Evolutionary conservation across 92 coral and sea anemone genomes (phyloP).

Genomic region (Anthopleura xanthogrammica): DNA sequence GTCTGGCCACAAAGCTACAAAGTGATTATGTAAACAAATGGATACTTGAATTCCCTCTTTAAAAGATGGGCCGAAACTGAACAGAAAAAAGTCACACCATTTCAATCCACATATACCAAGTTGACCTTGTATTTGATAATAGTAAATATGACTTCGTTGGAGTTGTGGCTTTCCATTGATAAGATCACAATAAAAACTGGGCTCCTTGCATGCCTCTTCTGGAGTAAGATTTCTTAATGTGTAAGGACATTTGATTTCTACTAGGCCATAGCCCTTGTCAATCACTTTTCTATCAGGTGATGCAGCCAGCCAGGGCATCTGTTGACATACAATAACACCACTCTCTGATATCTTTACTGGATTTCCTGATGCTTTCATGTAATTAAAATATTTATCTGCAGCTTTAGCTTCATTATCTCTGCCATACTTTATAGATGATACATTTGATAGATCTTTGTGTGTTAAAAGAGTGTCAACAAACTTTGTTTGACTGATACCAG

Average conservation of each 20-base stretch:
- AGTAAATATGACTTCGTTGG: slow-evolving; percentile 36
- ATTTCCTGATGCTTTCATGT: slow-evolving; percentile 46
- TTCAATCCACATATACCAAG: slow-evolving; percentile 51
- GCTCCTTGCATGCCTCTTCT: slow-evolving; percentile 52
- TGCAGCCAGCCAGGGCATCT: slow-evolving; percentile 61
- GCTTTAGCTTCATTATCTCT: slow-evolving; percentile 51
- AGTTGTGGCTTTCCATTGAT: slow-evolving; percentile 52
- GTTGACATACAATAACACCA: slow-evolving; percentile 47
- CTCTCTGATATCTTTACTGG: slow-evolving; percentile 42
- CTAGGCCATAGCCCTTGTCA: slow-evolving; percentile 49
- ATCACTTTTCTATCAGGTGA: slow-evolving; percentile 62
- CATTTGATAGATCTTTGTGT: slow-evolving; percentile 49
- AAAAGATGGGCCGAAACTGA: too few relatives aligned
- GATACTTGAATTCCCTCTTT: too few relatives aligned
- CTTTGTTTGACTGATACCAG: slow-evolving; percentile 45
- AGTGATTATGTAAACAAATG: too few relatives aligned
- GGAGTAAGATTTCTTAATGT: slow-evolving; percentile 57
- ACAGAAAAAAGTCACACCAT: slow-evolving; percentile 71
- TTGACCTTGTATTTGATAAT: slow-evolving; percentile 60
- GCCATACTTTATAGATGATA: slow-evolving; percentile 49
- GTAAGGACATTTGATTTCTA: slow-evolving; percentile 58
- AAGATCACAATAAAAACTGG: slow-evolving; percentile 48
- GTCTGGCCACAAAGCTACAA: too few relatives aligned
- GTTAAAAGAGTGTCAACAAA: slow-evolving; percentile 47
- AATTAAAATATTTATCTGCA: slow-evolving; percentile 41